These are phyloP conservation scores for Melanotaenia parkinsoni DNA, from an alignment of 2,797 vertebrate species.

Conservation along the genomic window DNA sequence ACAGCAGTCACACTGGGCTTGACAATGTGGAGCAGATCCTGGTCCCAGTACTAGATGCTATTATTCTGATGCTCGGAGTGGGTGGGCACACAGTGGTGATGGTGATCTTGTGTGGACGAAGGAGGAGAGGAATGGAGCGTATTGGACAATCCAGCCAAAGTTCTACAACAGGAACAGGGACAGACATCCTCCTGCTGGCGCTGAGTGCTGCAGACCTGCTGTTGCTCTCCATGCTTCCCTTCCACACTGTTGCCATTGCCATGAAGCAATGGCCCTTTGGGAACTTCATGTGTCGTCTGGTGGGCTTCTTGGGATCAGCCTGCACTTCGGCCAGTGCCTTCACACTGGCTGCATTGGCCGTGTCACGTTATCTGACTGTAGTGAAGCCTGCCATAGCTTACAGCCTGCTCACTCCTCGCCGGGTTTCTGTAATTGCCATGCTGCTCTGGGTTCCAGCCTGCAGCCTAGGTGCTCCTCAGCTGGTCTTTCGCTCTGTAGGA, in stretches of 20 bases:
- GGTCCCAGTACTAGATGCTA: conserved; percentile 77
- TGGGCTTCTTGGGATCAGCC: conserved; percentile 80
- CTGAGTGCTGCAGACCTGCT: conserved; percentile 81
- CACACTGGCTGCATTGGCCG: conserved; percentile 76
- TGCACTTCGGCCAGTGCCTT: conserved; percentile 80
- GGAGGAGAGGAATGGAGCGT: conserved; percentile 7
- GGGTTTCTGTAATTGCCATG: conserved; percentile 40
- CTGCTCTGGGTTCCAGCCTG: conserved; percentile 80
- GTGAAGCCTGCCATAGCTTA: conserved; percentile 75
- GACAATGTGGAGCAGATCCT: conserved; percentile 70
- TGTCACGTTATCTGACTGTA: conserved; percentile 81
- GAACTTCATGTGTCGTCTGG: conserved; percentile 75
- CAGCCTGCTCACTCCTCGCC: conserved; percentile 61
- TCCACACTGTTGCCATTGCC: conserved; percentile 76
- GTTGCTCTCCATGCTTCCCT: conserved; percentile 78
- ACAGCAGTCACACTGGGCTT: conserved; percentile 47
- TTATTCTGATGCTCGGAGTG: conserved; percentile 77
- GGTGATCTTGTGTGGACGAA: conserved; percentile 73
- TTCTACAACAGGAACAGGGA: conserved; percentile 65
- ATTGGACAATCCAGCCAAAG: conserved; percentile 28
- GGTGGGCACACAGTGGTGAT: conserved; percentile 80
- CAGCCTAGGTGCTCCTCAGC: conserved; percentile 77
- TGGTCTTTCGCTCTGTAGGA: conserved; percentile 73
- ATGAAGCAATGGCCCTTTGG: conserved; percentile 81
- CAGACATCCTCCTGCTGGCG: conserved; percentile 79